Conservation (phyloP, 92 coral and sea anemone species). For the Epizoanthus rinbou region DNA sequence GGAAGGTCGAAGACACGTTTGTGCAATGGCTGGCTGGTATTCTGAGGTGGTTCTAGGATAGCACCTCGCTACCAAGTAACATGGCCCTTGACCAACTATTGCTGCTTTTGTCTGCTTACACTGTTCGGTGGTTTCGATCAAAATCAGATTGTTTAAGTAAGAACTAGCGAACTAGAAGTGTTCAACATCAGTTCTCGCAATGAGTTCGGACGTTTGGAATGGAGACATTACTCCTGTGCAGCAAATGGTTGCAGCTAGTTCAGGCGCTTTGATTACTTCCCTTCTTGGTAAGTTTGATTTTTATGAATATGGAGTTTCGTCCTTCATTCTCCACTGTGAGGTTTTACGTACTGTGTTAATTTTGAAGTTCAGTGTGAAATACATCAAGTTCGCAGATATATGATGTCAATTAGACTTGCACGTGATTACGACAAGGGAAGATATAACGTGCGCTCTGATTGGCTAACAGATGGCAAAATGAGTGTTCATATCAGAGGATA, state of each 20-base stretch:
- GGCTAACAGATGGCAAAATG: too few relatives aligned
- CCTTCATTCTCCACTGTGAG: background rate
- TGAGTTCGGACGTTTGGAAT: constrained; percentile 36
- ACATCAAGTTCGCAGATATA: too few relatives aligned
- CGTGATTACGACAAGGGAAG: too few relatives aligned
- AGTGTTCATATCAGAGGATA: too few relatives aligned
- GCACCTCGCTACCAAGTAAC: background rate
- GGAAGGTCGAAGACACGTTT: too few relatives aligned
- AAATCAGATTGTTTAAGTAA: background rate
- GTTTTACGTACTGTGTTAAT: too few relatives aligned
- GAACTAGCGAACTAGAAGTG: background rate
- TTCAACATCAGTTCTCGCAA: background rate
- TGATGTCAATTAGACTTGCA: too few relatives aligned
- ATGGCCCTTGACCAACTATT: background rate
- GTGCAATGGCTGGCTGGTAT: too few relatives aligned
- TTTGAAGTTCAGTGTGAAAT: too few relatives aligned
- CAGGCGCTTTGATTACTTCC: constrained; percentile 91
- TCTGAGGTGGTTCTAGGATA: too few relatives aligned
- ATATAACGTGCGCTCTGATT: too few relatives aligned
- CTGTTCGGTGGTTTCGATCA: constrained; percentile 4
- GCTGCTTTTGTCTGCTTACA: background rate
- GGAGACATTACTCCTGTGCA: constrained; percentile 87
- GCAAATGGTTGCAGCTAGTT: constrained; percentile 85
- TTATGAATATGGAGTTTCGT: background rate
- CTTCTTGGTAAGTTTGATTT: constrained; percentile 71